A percentile compares a stretch with the other conserved stretches of the same genome.
Evolutionary conservation across 2,113 vertebrate genomes (phyloP).

Genomic region (Alexandromys fortis): DNA sequence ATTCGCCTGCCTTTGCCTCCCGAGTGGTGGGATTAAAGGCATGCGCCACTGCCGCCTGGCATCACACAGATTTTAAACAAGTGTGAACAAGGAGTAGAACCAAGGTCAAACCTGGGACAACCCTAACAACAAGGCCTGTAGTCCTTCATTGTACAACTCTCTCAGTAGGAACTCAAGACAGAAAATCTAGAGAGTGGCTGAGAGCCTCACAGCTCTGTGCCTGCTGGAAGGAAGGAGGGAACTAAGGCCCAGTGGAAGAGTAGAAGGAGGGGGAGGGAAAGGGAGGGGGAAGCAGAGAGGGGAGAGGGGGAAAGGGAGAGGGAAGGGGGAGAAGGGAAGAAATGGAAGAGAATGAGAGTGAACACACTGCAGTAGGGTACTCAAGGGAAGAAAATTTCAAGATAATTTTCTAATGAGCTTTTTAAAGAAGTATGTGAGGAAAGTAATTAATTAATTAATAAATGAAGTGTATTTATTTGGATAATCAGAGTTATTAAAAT

Average conservation of each 20-base stretch:
- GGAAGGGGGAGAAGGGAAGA: too few relatives aligned
- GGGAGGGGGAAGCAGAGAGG: neutral
- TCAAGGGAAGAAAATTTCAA: neutral
- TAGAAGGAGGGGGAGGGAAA: rapidly evolving
- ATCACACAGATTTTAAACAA: neutral
- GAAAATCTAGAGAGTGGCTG: neutral
- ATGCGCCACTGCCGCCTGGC: rapidly evolving
- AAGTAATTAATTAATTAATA: neutral
- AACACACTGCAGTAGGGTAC: neutral
- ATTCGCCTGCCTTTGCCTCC: too few relatives aligned
- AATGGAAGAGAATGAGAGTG: too few relatives aligned
- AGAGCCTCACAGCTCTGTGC: neutral
- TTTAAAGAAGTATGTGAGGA: neutral
- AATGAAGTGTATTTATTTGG: neutral
- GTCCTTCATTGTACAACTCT: neutral
- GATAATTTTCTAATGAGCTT: neutral
- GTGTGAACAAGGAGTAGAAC: neutral
- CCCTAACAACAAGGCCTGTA: neutral
- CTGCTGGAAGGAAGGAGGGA: neutral
- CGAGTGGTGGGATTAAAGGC: too few relatives aligned
- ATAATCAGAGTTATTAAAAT: slow-evolving; percentile 13
- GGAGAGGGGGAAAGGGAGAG: neutral
- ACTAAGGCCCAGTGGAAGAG: too few relatives aligned
- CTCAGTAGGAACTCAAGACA: neutral
- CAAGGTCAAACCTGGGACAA: neutral